Evolutionary conservation across 2,888 invertebrate species (phyloP), one percentile per base, ranked within the genome.

Genomic region (Galerucella calmariensis): DNA sequence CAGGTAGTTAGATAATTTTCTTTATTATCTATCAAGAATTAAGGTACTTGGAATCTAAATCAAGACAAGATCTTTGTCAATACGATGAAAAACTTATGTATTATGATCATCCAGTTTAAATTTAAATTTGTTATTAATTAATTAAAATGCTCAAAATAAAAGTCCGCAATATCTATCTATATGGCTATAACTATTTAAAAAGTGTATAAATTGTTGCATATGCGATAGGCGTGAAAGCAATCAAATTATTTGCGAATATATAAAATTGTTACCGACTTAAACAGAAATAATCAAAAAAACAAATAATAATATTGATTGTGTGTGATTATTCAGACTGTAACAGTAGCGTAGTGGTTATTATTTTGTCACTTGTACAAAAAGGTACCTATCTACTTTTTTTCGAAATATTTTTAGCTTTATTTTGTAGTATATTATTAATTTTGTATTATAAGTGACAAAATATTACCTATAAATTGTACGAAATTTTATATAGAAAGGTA

Each of bases 181-280:
- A 48, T 24, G n/a, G 41, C 2, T 44, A 16, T 48, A 12, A 48
- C 14, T 12, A 14, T 48, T 8, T 48, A 48, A 48, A 48, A 66
- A 11, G 6, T 46, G 16, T 74, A 67, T 48, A 62, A 67, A 59
- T 70, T 67, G 62, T 72, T 75, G 70, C 68, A 62, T 69, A 73
- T 73, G 56, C 79, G 79, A 70, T 74, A 79, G 73, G 82, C 83
- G 83, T 82, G 75, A 79, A 81, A 79, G 81, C 83, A 83, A 83
- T 83, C 83, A 83, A 81, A 79, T 78, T 72, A 81, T 76, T 79
- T 81, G 81, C 78, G 79, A 79, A 70, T 73, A 70, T 73, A 73
- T 69, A 69, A 75, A 79, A 79, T 61, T 73, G 75, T 73, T 76
- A 69, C 35, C 63, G 48, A 51, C 62, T 12, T 24, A 69, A 71